Evolutionary conservation across 2,113 vertebrate genomes (phyloP).

Genomic region (Paramormyrops kingsleyae): DNA sequence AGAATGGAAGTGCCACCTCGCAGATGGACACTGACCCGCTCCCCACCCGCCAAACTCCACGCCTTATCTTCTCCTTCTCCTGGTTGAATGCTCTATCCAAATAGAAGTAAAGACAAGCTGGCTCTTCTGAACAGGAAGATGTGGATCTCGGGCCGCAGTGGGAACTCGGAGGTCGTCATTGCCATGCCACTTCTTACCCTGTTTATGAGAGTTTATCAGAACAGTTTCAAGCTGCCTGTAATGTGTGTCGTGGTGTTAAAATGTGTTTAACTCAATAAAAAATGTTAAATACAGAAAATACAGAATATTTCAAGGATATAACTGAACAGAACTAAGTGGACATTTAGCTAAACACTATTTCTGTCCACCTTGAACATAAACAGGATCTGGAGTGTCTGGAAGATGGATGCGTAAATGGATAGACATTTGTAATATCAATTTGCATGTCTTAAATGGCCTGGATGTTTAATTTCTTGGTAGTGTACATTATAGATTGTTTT

Average conservation of each 20-base stretch:
- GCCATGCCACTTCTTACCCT: background rate
- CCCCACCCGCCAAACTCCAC: conserved; percentile 20
- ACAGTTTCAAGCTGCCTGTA: background rate
- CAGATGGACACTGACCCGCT: conserved; percentile 6
- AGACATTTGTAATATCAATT: background rate
- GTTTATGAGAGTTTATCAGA: background rate
- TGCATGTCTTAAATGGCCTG: conserved; percentile 2
- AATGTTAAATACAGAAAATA: background rate
- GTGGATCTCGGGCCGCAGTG: background rate
- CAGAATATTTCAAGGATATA: background rate
- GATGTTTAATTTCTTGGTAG: background rate
- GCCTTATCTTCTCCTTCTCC: conserved; percentile 46
- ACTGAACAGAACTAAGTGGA: background rate
- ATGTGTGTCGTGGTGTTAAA: background rate
- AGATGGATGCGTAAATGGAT: background rate
- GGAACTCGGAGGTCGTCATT: background rate
- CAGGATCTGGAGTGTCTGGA: background rate
- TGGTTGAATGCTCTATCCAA: conserved; percentile 42
- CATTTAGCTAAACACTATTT: background rate
- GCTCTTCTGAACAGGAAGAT: background rate
- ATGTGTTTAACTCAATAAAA: background rate
- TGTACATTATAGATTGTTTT: background rate
- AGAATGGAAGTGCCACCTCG: conserved; percentile 14
- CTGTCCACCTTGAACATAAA: background rate
- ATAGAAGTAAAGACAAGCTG: conserved; percentile 25